Evolutionary conservation across 2,113 vertebrate genomes (phyloP).

Genomic region (Calcarius ornatus): DNA sequence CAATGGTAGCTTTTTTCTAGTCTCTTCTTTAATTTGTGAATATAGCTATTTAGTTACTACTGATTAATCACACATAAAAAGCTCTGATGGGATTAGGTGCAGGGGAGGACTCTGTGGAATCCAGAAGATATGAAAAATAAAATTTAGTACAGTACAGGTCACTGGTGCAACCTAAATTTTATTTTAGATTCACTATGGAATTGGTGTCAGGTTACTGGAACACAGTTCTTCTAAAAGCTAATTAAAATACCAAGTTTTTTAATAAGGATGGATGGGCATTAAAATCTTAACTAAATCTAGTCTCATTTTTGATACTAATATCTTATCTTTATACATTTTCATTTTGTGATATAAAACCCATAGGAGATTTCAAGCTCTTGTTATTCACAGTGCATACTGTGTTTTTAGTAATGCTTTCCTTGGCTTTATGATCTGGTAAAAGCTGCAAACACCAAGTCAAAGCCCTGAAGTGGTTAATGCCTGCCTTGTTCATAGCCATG

Average conservation of each 20-base stretch:
- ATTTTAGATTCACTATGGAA: background rate
- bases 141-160: background rate
- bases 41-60: constrained; percentile 8
- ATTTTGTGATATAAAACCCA: background rate
- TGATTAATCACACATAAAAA: constrained; percentile 49
- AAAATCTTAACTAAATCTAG: background rate
- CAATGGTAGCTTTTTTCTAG: background rate
- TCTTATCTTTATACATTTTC: background rate
- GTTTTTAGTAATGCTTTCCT: constrained; percentile 14
- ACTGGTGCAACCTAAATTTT: background rate
- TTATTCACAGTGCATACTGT: background rate
- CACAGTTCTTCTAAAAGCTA: background rate
- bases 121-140: background rate
- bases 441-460: background rate
- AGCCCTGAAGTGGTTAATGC: background rate
- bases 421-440: constrained; percentile 36
- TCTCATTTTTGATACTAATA: background rate
- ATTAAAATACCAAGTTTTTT: background rate
- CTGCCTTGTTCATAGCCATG: background rate
- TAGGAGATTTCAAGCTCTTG: background rate
- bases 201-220: constrained; percentile 6
- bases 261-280: background rate
- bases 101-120: background rate
- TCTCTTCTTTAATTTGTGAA: background rate
- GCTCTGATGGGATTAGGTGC: constrained; percentile 26